Base-by-base conservation (phyloP, 2,113 vertebrate species). In the Rhinichthys klamathensis region DNA sequence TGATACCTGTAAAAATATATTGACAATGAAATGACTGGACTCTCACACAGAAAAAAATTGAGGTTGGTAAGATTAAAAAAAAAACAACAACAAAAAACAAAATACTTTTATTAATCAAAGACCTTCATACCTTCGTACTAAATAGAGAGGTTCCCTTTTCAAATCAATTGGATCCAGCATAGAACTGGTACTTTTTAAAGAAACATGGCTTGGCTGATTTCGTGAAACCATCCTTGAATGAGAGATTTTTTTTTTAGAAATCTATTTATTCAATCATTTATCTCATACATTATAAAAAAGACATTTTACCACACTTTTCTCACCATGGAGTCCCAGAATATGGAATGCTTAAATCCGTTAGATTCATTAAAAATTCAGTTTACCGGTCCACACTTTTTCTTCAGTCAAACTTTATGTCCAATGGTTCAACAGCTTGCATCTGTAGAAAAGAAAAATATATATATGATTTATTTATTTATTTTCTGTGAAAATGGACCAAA, bases 141-240 rank as follows among this genome's bases (percentile, higher is more conserved):
- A 3, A 41, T 2, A 46, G 16, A 6, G 3, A n/a, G 23, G 35
- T 65, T 12, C 16, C 6, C 83, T 13, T 63, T 73, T 73, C 2
- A 87, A 75, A 61, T 56, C 76, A 67, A 74, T 56, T n/a, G 56
- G 76, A 12, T 75, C 65, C 54, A 84, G 7, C 18, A 69, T 77
- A 16, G 85, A 86, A 77, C 15, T 70, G 6, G 73, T 76, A 83
- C 80, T 86, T 75, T 35, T 84, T 25, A 84, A 2, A 18, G 74
- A 74, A 44, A 74, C 13, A 61, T 27, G 73, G 41, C 86, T 84
- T 10, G 25, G 67, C 25, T 27, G 65, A 25, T 78, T 78, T 70
- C 11, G 16, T 25, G 38, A 56, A 15, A 23, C 81, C 41, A 27
- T 54, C 30, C 86, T 87, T 74, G 30, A 83, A 80, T n/a, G 69